A percentile compares a stretch with the other conserved stretches of the same genome.
Evolutionary conservation across 2,113 vertebrate species (phyloP).

Genomic region (Scomber scombrus): DNA sequence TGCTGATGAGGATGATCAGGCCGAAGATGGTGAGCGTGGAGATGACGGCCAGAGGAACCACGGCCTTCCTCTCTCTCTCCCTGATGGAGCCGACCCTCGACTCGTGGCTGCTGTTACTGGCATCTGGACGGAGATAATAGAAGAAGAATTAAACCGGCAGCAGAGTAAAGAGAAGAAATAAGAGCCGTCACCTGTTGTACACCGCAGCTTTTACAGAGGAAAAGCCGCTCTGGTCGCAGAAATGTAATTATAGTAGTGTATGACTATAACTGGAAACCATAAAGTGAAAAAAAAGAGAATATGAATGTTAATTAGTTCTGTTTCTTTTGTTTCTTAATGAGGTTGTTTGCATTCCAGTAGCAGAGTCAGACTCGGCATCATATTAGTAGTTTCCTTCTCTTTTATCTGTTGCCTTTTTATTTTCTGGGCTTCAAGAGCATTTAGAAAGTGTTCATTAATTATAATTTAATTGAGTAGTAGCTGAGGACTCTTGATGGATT

Average conservation of each 20-base stretch:
- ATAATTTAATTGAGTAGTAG: no score
- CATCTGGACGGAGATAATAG: slow-evolving; percentile 84
- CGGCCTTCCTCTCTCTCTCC: slow-evolving; percentile 90
- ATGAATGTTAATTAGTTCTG: no score
- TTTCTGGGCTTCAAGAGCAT: no score
- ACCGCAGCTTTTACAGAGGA: neutral
- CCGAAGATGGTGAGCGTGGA: slow-evolving; percentile 94
- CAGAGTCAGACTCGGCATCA: no score
- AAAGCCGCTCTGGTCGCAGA: neutral
- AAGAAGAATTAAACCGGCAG: neutral
- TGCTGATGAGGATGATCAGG: slow-evolving; percentile 93
- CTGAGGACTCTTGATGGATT: no score
- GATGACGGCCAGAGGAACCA: slow-evolving; percentile 95
- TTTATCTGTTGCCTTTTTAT: no score
- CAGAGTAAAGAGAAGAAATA: slow-evolving; percentile 76
- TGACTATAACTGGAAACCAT: no score
- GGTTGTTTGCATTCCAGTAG: no score
- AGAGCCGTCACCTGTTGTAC: neutral
- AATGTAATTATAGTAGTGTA: neutral
- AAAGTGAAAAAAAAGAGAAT: no score
- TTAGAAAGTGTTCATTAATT: no score
- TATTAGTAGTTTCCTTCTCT: no score
- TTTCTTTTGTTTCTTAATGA: no score
- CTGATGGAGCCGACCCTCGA: slow-evolving; percentile 92
- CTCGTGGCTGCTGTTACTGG: slow-evolving; percentile 98